Percentiles rank a stretch among this genome's conserved stretches.
Evolutionary conservation across 2,888 invertebrate species (phyloP).

Genomic region (Macrophya annulata): DNA sequence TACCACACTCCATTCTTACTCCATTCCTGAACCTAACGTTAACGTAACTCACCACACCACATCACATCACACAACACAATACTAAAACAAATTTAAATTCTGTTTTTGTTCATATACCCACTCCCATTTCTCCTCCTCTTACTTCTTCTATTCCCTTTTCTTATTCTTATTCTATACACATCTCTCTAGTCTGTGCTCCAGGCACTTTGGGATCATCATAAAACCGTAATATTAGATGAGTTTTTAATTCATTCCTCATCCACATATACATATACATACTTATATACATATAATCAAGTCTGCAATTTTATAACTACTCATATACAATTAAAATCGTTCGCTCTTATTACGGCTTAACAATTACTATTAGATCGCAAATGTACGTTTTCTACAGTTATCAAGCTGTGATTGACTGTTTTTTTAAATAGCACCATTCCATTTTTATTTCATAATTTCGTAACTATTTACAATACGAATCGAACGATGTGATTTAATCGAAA

Average conservation of each 20-base stretch:
- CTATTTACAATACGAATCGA: not conserved
- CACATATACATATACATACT: no score
- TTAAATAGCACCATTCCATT: not conserved
- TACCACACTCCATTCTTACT: slow-evolving; percentile 1
- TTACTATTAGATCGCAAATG: no score
- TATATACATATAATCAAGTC: not conserved
- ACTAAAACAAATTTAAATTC: slow-evolving; percentile 59
- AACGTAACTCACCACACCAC: not conserved
- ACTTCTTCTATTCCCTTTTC: not conserved
- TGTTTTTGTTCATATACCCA: slow-evolving; percentile 52
- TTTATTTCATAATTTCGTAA: not conserved
- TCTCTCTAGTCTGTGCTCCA: not conserved
- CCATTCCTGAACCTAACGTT: not conserved
- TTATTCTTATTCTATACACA: not conserved
- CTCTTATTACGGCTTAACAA: not conserved
- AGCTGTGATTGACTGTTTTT: not conserved
- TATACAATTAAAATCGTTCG: not conserved
- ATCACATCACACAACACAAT: not conserved
- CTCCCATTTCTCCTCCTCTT: not conserved
- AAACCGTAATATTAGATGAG: slow-evolving; percentile 15
- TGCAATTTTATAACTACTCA: not conserved
- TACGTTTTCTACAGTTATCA: not conserved
- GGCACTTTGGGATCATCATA: not conserved
- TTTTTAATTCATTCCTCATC: slow-evolving; percentile 6
- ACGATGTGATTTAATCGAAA: not conserved